Conservation (phyloP, 2,797 vertebrate genomes). For the Melanotaenia nigrans region DNA sequence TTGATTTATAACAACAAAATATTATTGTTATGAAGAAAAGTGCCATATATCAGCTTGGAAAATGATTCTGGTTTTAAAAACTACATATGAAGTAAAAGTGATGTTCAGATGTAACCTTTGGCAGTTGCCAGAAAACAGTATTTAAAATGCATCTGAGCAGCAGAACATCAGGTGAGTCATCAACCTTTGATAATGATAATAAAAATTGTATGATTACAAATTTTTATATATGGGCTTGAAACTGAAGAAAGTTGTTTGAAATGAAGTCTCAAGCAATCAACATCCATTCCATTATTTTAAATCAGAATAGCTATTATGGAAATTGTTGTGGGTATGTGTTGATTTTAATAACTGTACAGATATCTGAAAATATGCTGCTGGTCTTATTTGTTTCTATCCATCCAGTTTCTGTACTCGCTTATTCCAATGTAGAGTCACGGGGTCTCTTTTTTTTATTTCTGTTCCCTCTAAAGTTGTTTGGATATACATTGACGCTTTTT, state of each 20-base stretch:
- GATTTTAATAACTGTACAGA: slow-evolving; percentile 18
- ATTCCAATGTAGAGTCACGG: too few species aligned
- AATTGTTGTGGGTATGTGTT: slow-evolving; percentile 12
- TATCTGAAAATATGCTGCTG: slow-evolving; percentile 9
- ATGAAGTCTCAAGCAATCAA: slow-evolving; percentile 9
- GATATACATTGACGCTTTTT: slow-evolving; percentile 16
- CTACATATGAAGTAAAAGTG: not conserved
- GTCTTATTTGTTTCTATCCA: slow-evolving; percentile 10
- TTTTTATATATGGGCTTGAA: not conserved
- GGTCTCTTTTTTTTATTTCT: not conserved
- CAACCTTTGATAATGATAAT: slow-evolving; percentile 13
- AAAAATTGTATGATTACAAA: not conserved
- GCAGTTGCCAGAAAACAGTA: not conserved
- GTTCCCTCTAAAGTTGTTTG: slow-evolving; percentile 10
- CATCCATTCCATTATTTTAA: slow-evolving; percentile 13
- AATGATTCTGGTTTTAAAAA: not conserved
- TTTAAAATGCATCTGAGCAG: not conserved
- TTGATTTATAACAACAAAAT: slow-evolving; percentile 5
- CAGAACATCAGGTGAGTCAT: slow-evolving; percentile 6
- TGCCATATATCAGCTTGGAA: not conserved
- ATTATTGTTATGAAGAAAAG: not conserved
- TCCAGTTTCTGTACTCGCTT: too few species aligned
- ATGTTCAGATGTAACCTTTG: not conserved
- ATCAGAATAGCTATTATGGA: slow-evolving; percentile 9
- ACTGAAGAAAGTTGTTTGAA: slow-evolving; percentile 25